Conservation (phyloP, 1,140 invertebrate species). For the Belonocnema kinseyi region DNA sequence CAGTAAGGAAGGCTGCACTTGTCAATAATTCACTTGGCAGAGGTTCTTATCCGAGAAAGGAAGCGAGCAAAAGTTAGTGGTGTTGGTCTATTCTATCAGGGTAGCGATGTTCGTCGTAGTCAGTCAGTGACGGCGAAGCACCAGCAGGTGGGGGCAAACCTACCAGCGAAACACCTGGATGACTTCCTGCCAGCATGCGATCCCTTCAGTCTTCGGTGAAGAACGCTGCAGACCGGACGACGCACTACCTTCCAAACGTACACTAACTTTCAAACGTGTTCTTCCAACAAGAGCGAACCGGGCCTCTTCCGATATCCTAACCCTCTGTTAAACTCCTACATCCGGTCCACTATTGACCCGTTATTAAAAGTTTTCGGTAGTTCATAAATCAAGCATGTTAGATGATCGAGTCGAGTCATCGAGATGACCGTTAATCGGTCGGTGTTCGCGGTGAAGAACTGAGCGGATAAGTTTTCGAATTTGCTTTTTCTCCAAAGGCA, state of each 20-base stretch:
- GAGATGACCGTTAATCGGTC: constrained; percentile 20
- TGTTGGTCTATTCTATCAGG: constrained; percentile 42
- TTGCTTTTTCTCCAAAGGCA: not conserved
- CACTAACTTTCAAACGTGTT: not conserved
- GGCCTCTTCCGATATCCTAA: not conserved
- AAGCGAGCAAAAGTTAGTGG: constrained; percentile 37
- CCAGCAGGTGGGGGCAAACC: constrained; percentile 39
- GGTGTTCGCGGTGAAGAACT: not conserved
- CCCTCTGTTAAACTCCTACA: too few species aligned
- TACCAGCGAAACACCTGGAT: constrained; percentile 64
- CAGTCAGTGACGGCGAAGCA: constrained; percentile 47
- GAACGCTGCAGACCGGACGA: constrained; percentile 49
- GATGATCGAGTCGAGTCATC: not conserved
- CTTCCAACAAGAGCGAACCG: not conserved
- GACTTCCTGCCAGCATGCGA: constrained; percentile 63
- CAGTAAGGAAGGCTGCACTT: constrained; percentile 27
- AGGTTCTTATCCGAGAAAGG: constrained; percentile 14
- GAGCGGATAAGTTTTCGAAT: too few species aligned
- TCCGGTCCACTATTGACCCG: too few species aligned
- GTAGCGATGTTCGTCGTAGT: constrained; percentile 36
- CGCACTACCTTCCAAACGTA: constrained; percentile 19
- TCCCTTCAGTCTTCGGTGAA: constrained; percentile 64
- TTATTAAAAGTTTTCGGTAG: not conserved
- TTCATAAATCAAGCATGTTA: not conserved
- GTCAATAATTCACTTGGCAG: constrained; percentile 24